phyloP scores from a whole-genome alignment of 2,888 invertebrate genomes.

The Apantesis nais region DNA sequence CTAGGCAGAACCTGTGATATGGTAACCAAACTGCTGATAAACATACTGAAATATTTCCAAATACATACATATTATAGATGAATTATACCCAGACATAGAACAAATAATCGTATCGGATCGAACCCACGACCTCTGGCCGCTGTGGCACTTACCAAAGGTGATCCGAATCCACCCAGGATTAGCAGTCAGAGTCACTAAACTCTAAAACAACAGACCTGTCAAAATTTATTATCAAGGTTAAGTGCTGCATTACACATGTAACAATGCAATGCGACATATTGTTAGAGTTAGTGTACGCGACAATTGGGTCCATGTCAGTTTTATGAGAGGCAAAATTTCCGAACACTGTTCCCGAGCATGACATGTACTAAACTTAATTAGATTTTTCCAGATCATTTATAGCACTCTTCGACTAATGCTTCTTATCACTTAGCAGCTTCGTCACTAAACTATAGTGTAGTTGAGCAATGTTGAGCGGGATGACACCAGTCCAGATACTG shows the following conservation, averaged over 20 bases:
- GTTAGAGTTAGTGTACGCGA: background rate
- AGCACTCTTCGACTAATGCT: constrained; percentile 21
- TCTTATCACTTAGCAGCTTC: constrained; percentile 29
- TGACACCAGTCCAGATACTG: background rate
- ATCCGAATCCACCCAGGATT: too few relatives aligned
- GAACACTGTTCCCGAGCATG: background rate
- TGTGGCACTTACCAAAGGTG: too few relatives aligned
- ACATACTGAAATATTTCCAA: too few relatives aligned
- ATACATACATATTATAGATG: too few relatives aligned
- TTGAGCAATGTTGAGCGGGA: constrained; percentile 13
- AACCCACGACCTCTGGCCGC: too few relatives aligned
- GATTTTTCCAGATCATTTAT: constrained; percentile 8
- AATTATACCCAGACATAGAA: too few relatives aligned
- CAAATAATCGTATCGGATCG: too few relatives aligned
- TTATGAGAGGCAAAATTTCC: background rate
- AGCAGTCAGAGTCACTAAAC: too few relatives aligned
- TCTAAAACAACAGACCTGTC: too few relatives aligned
- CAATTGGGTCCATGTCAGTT: background rate
- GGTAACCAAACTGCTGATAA: too few relatives aligned
- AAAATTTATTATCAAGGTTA: background rate
- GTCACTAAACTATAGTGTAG: constrained; percentile 14
- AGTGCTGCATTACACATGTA: background rate
- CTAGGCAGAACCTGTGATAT: too few relatives aligned
- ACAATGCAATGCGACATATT: background rate
- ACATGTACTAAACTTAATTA: constrained; percentile 1